These are phyloP conservation scores for Microctonus brassicae DNA, from an alignment of 2,888 invertebrate genomes.

Conservation along the genomic window DNA sequence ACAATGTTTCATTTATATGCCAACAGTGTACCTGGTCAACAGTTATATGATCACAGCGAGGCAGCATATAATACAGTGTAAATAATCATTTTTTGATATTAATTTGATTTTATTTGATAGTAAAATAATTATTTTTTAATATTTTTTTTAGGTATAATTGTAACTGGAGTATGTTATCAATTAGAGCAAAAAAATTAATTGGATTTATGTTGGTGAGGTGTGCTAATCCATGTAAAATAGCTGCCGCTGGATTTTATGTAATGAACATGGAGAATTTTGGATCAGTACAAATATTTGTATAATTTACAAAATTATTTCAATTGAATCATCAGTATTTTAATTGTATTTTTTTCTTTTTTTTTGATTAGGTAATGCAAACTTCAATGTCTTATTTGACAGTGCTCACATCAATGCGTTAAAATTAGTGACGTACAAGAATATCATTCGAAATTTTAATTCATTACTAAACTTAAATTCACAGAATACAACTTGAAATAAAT, in stretches of 20 bases:
- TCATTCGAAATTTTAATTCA: neutral
- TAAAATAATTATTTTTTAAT: too few relatives aligned
- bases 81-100: neutral
- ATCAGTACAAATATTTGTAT: neutral
- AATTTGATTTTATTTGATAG: neutral
- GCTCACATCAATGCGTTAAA: conserved; percentile 1
- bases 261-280: conserved; percentile 24
- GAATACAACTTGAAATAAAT: neutral
- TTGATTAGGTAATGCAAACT: neutral
- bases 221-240: conserved; percentile 19
- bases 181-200: conserved; percentile 8
- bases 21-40: conserved; percentile 39
- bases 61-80: neutral
- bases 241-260: conserved; percentile 25
- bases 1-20: conserved; percentile 37
- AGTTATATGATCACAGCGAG: conserved; percentile 35
- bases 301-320: neutral
- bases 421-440: neutral
- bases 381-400: conserved; percentile 35
- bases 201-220: conserved; percentile 30
- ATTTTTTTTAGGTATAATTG: conserved; percentile 20
- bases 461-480: neutral
- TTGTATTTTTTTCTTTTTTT: too few relatives aligned
- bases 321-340: neutral
- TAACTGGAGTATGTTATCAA: conserved; percentile 27